phyloP scores from a whole-genome alignment of 2,797 vertebrate species.

The Lithobates pipiens region DNA sequence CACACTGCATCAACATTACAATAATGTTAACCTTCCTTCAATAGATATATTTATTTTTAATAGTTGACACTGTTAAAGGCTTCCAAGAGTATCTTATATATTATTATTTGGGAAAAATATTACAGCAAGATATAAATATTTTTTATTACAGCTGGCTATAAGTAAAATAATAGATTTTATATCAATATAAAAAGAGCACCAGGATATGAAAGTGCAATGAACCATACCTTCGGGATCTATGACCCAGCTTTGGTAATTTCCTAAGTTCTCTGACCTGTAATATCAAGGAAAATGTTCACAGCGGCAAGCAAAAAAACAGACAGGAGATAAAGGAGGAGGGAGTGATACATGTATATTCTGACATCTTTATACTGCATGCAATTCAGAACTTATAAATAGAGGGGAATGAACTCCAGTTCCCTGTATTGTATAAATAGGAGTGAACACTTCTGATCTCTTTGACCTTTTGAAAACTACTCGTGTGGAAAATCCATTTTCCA shows the following conservation, averaged over 20 bases:
- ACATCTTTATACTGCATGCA: slow-evolving; percentile 34
- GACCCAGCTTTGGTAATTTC: slow-evolving; percentile 3
- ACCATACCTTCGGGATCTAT: neutral
- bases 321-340: neutral
- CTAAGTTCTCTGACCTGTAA: slow-evolving; percentile 10
- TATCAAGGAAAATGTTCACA: neutral
- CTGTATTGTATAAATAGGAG: slow-evolving; percentile 65
- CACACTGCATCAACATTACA: too few species aligned
- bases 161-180: too few species aligned
- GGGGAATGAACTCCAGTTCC: slow-evolving; percentile 52
- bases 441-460: slow-evolving; percentile 57
- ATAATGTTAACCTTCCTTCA: too few species aligned
- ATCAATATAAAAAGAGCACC: neutral
- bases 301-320: too few species aligned
- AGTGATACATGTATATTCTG: slow-evolving; percentile 24
- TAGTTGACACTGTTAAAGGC: too few species aligned
- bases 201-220: neutral
- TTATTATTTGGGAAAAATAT: too few species aligned
- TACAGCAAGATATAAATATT: too few species aligned
- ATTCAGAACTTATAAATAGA: slow-evolving; percentile 36
- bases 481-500: slow-evolving; percentile 68
- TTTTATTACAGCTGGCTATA: too few species aligned
- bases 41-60: too few species aligned
- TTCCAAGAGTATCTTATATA: too few species aligned
- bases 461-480: slow-evolving; percentile 65